A percentile compares a stretch with the other conserved stretches of the same genome.
Conservation (phyloP, 2,113 vertebrate genomes). For the Sylvia atricapilla region DNA sequence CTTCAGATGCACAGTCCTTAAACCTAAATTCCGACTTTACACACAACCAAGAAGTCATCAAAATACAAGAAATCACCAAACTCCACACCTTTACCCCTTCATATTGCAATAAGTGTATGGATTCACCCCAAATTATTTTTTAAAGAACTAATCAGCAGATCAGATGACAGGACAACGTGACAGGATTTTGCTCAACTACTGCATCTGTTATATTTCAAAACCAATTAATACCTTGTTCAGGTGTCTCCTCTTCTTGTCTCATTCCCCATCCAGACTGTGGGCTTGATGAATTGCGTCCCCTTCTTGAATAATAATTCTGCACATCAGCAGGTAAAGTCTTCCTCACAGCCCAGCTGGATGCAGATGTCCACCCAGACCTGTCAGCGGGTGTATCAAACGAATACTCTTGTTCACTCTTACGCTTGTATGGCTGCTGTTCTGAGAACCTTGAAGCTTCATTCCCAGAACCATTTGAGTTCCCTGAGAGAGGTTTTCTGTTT, state of each 20-base stretch:
- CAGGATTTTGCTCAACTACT: not conserved
- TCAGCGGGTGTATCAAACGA: constrained; percentile 81
- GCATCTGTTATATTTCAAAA: not conserved
- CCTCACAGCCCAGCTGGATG: constrained; percentile 95
- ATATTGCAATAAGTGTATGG: not conserved
- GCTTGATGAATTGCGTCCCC: constrained; percentile 80
- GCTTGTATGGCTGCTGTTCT: constrained; percentile 82
- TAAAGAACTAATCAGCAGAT: not conserved
- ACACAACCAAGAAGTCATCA: not conserved
- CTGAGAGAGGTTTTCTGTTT: constrained; percentile 86
- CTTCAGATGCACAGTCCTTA: not conserved
- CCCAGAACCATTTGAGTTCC: constrained; percentile 83
- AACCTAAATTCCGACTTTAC: not conserved
- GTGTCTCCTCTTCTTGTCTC: constrained; percentile 83
- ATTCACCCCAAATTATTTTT: not conserved
- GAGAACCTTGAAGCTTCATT: constrained; percentile 84
- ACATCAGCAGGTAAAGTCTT: constrained; percentile 95
- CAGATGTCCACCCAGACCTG: constrained; percentile 95
- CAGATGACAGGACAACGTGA: not conserved
- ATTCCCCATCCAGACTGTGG: constrained; percentile 80
- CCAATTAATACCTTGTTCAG: constrained; percentile 74
- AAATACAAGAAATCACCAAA: not conserved
- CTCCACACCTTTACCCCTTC: not conserved
- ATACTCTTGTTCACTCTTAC: constrained; percentile 81
- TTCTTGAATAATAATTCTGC: constrained; percentile 95